These are phyloP conservation scores for Polymixis lichenea DNA, from an alignment of 2,888 invertebrate species.

Conservation along the genomic window DNA sequence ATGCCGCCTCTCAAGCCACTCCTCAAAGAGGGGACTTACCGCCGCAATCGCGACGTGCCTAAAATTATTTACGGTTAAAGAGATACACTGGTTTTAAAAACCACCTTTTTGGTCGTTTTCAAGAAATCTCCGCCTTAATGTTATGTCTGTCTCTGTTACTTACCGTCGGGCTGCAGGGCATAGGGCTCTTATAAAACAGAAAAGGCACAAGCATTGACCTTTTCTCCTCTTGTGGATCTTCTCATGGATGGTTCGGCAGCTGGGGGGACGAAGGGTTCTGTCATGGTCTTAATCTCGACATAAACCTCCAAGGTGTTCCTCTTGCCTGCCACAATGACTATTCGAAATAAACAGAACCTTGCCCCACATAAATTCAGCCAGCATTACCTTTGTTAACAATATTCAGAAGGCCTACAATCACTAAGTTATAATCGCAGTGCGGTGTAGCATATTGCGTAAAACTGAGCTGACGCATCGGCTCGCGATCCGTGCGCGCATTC, in stretches of 20 bases:
- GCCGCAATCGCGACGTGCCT: no score
- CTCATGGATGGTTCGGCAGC: neutral
- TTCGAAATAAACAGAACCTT: neutral
- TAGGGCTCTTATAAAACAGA: neutral
- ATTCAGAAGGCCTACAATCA: neutral
- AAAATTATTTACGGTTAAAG: no score
- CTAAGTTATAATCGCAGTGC: constrained; percentile 36
- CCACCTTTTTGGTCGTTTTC: no score
- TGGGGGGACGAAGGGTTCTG: neutral
- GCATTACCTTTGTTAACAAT: neutral
- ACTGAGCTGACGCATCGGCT: constrained; percentile 40
- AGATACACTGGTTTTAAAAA: no score
- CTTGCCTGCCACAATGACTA: no score
- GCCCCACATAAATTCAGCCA: neutral
- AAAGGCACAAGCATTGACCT: neutral
- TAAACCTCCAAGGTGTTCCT: neutral
- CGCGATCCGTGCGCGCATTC: constrained; percentile 11
- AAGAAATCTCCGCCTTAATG: no score
- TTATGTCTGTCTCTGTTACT: neutral
- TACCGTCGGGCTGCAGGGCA: no score
- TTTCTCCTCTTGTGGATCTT: neutral
- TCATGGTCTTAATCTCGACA: neutral
- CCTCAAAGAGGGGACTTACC: no score
- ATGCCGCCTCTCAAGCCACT: no score
- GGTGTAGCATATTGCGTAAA: constrained; percentile 43